Base-by-base conservation (phyloP, 2,888 invertebrate species). In the Ceriagrion tenellum region DNA sequence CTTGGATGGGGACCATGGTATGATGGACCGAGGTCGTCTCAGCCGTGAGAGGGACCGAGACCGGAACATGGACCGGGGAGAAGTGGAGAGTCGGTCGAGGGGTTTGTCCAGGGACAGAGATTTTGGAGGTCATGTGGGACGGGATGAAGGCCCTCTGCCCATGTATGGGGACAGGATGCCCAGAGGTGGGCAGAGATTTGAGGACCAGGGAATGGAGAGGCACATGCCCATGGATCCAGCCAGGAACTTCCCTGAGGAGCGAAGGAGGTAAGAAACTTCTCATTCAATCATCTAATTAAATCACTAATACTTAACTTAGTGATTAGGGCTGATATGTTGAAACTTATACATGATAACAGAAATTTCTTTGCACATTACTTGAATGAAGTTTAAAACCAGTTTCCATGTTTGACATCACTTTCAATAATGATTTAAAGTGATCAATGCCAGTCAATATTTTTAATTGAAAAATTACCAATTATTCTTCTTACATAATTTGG, bases 101-200 rank as follows among this genome's bases (percentile, higher is more conserved):
- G 95, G 90, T 90, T 95, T 89, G n/a, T 95, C 91, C 95, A 96
- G 90, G 40, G 96, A 89, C 47, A 95, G 56, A 95, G 95, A 95
- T 89, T 55, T 95, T 95, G 95, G 95, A 95, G 81, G 95, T 30
- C 59, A 95, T 95, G 88, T 88, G 95, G 95, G 47, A 8, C 95
- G 56, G 89, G 95, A 89, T 95, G 95, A 95, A 47, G 74, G 63
- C 30, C 88, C 59, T 0, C 56, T 55, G n/a, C 35, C 63, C 23
- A 56, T 89, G 81, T 88, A 95, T 63, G 95, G 88, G 88, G 88
- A 95, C 55, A 13, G 88, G 59, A 56, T 88, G 95, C 59, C 59
- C 4, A 89, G 95, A 63, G 88, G 95, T 10, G 95, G 88, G n/a
- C 93, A 93, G 47, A 69, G 88, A 88, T 95, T 95, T 88, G 95